A percentile compares a stretch with the other conserved stretches of the same genome.
These are phyloP conservation scores for Emydocephalus ijimae DNA, from an alignment of 2,113 vertebrate genomes.

Conservation along the genomic window DNA sequence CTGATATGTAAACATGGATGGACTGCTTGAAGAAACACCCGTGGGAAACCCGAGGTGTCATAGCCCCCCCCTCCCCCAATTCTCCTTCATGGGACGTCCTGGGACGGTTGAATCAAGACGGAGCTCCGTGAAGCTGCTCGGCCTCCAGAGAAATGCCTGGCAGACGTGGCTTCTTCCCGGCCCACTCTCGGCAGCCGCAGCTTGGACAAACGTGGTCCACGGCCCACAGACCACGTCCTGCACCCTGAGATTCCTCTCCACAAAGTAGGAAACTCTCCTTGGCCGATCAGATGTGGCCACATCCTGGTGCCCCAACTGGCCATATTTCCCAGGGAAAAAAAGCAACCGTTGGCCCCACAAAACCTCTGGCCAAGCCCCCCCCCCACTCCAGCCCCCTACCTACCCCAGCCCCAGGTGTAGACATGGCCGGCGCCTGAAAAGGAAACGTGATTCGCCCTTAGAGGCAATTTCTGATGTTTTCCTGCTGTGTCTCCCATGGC, in stretches of 20 bases:
- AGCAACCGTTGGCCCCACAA: neutral
- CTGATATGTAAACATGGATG: neutral
- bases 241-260: neutral
- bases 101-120: neutral
- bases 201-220: neutral
- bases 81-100: neutral
- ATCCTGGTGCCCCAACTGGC: conserved; percentile 86
- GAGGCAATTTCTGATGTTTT: neutral
- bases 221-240: no score
- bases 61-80: neutral
- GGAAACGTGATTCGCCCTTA: neutral
- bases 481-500: neutral
- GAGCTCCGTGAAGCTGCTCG: neutral
- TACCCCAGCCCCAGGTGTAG: conserved; percentile 98
- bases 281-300: conserved; percentile 73
- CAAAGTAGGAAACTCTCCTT: conserved; percentile 72
- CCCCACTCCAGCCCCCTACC: conserved; percentile 49
- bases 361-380: no score
- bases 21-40: neutral
- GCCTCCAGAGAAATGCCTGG: neutral
- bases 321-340: conserved; percentile 79
- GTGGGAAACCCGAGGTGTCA: neutral
- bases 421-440: conserved; percentile 78
- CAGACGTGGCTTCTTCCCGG: fast-evolving
- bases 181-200: neutral